Conservation (phyloP, 2,113 vertebrate genomes). For the Sinocyclocheilus anophthalmus region DNA sequence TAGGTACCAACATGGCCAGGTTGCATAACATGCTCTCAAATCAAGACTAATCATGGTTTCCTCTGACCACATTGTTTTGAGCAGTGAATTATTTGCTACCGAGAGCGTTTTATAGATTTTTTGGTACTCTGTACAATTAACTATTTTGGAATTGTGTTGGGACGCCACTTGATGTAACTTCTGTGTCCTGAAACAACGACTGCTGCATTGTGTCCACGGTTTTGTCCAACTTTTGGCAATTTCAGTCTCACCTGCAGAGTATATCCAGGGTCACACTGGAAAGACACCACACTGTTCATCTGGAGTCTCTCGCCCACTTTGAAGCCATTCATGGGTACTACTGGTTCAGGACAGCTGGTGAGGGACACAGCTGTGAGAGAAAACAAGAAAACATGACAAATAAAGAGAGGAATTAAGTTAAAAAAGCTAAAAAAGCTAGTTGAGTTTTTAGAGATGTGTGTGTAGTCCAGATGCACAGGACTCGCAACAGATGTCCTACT, state of each 20-base stretch:
- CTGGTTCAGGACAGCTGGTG: slow-evolving; percentile 91
- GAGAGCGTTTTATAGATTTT: not conserved
- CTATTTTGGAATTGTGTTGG: not conserved
- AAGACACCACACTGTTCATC: slow-evolving; percentile 96
- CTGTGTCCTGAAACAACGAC: not conserved
- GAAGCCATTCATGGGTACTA: slow-evolving; percentile 88
- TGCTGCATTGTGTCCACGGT: too few species aligned
- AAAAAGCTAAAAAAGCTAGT: not conserved
- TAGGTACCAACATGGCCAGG: not conserved
- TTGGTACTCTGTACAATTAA: not conserved
- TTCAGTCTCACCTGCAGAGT: slow-evolving; percentile 86
- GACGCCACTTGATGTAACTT: not conserved
- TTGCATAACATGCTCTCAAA: not conserved
- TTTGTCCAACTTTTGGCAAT: slow-evolving; percentile 14
- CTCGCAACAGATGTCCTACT: slow-evolving; percentile 79
- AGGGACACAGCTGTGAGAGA: slow-evolving; percentile 86
- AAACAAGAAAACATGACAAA: not conserved
- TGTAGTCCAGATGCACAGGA: not conserved
- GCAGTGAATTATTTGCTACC: not conserved
- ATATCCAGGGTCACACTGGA: slow-evolving; percentile 96
- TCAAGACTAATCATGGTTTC: not conserved
- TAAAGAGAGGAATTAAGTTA: not conserved
- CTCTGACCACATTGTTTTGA: not conserved
- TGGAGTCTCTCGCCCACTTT: slow-evolving; percentile 91
- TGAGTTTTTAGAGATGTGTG: not conserved